Base-by-base conservation (phyloP, 2,888 invertebrate genomes). In the Molanna angustata region DNA sequence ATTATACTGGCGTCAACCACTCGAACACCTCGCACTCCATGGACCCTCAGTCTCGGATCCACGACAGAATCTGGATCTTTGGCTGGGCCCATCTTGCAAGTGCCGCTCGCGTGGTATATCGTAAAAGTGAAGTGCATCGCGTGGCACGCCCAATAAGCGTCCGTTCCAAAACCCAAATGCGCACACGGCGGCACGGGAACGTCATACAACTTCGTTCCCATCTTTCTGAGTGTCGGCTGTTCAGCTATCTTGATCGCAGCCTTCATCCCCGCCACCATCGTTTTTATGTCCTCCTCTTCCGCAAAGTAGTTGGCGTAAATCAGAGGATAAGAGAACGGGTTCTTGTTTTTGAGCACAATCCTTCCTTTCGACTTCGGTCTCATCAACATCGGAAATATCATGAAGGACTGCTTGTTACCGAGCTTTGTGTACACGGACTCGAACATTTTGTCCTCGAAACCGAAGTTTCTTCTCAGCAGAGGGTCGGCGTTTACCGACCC, bases 1-100 rank as follows among this genome's bases (percentile, higher is more conserved):
- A 90, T 90, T 35, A 90, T 79, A 59, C 88, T 88, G 0, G 88
- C 88, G 65, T 90, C 90, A 52, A 88, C 83, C 0, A 90, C 88
- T 59, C 90, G 73, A 33, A 90, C 69, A 3, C 80, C 78, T 11
- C 76, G 70, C 9, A 90, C 73, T 4, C 88, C 89, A 62, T 85
- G 80, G 1, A 86, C 83, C 60, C 73, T 72, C 49, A 86, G 64
- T 61, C 80, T 70, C 1, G 82, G 71, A 64, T 85, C 81, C 0
- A 87, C 86, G 0, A 87, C 87, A 1, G 85, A 76, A 4, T 74
- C 69, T 7, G 78, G 76, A 64, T 84, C 83, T 1, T 62, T 65
- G 27, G 64, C 61, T 0, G 74, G 71, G 0, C 84, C 85, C 85
- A 85, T 85, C 64, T 84, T 83, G 62, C 84, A 84, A 1, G 85